Percentiles rank a stretch among this genome's conserved stretches.
Conservation (phyloP, 2,797 vertebrate species). For the Agapornis canus region DNA sequence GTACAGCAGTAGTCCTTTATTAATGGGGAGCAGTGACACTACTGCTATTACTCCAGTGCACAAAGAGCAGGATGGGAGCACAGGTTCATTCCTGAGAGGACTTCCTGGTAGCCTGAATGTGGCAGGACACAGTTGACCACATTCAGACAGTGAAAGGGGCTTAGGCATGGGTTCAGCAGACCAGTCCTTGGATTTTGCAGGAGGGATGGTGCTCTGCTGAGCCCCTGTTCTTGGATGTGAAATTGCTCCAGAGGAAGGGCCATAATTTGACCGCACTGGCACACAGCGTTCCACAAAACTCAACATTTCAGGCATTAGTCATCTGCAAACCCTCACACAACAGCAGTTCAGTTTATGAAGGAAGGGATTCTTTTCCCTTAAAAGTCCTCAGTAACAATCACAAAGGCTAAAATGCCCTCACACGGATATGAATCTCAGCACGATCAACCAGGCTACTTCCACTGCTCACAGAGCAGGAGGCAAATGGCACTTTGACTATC, state of each 20-base stretch:
- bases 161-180: not conserved
- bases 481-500: not conserved
- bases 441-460: not conserved
- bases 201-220: fast-evolving
- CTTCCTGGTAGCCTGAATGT: not conserved
- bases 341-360: not conserved
- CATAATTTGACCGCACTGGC: not conserved
- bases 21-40: not conserved
- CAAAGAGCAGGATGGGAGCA: not conserved
- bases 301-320: not conserved
- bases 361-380: not conserved
- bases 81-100: not conserved
- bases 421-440: fast-evolving
- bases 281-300: not conserved
- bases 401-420: not conserved
- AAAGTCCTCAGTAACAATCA: not conserved
- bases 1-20: not conserved
- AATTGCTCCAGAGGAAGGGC: not conserved
- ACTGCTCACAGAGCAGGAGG: not conserved
- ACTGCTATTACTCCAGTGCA: not conserved
- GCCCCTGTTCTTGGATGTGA: not conserved
- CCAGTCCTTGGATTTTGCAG: not conserved
- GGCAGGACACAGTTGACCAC: not conserved
- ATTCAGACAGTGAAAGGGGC: not conserved
- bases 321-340: not conserved